Evolutionary conservation across 2,797 vertebrate genomes (phyloP).

Genomic region (Acropternis orthonyx): DNA sequence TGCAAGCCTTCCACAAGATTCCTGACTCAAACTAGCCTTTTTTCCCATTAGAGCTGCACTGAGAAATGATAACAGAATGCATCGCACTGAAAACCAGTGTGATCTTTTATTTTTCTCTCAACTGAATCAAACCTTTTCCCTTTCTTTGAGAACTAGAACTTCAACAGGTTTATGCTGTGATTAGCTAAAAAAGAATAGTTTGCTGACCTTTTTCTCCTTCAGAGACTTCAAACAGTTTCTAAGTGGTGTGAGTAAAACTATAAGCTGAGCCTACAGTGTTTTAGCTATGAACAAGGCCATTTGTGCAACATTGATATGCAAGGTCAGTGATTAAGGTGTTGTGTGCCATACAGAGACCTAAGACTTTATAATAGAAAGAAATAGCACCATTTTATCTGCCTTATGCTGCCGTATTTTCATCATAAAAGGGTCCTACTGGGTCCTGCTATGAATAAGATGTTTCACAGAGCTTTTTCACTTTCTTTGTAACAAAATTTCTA

Average conservation of each 20-base stretch:
- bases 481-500: not conserved
- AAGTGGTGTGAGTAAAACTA: not conserved
- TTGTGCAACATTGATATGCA: conserved; percentile 8
- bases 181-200: not conserved
- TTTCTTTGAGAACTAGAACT: not conserved
- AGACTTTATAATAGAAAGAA: conserved; percentile 5
- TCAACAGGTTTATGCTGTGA: not conserved
- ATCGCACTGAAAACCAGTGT: not conserved
- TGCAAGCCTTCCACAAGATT: not conserved
- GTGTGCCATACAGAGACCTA: not conserved
- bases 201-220: not conserved
- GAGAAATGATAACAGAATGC: not conserved
- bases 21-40: not conserved
- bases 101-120: not conserved
- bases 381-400: conserved; percentile 30
- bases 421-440: not conserved
- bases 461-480: conserved; percentile 8
- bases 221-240: not conserved
- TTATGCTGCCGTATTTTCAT: not conserved
- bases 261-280: not conserved
- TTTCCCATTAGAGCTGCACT: not conserved
- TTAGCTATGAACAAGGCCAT: conserved; percentile 1
- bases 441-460: not conserved
- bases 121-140: not conserved
- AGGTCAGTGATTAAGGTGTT: not conserved